Evolutionary conservation across 2,797 vertebrate species (phyloP).

Genomic region (Coccyzus lansbergi): DNA sequence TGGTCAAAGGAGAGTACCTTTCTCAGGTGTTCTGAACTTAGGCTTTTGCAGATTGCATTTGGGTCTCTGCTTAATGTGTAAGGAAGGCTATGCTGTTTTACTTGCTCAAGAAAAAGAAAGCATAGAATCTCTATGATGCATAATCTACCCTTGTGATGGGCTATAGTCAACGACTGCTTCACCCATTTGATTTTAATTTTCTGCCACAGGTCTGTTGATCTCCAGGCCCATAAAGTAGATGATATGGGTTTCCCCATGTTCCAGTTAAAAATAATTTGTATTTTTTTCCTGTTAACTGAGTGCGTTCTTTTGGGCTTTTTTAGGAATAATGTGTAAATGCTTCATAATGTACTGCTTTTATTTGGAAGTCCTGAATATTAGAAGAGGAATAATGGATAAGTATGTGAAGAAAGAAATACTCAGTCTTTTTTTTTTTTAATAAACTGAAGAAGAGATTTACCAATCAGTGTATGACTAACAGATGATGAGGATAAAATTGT

Average conservation of each 20-base stretch:
- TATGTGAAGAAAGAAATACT: neutral
- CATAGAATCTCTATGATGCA: neutral
- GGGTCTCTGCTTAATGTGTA: neutral
- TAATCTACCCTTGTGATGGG: neutral
- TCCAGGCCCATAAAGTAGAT: neutral
- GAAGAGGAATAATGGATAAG: neutral
- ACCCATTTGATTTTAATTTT: neutral
- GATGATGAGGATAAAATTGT: neutral
- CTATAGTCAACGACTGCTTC: neutral
- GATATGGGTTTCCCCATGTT: neutral
- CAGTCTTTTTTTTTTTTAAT: neutral
- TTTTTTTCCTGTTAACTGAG: neutral
- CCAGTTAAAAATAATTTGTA: neutral
- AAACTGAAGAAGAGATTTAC: neutral
- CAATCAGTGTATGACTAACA: neutral
- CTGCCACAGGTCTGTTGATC: neutral
- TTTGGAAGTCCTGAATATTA: neutral
- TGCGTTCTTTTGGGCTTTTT: neutral
- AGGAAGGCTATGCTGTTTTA: neutral
- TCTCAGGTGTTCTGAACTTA: neutral
- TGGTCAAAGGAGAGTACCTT: neutral
- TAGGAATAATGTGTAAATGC: neutral
- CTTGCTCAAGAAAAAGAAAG: neutral
- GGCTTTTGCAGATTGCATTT: neutral
- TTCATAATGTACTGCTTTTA: neutral